A percentile compares a stretch with the other conserved stretches of the same genome.
Conservation (phyloP, 2,113 vertebrate species). For the Myotis lucifugus region DNA sequence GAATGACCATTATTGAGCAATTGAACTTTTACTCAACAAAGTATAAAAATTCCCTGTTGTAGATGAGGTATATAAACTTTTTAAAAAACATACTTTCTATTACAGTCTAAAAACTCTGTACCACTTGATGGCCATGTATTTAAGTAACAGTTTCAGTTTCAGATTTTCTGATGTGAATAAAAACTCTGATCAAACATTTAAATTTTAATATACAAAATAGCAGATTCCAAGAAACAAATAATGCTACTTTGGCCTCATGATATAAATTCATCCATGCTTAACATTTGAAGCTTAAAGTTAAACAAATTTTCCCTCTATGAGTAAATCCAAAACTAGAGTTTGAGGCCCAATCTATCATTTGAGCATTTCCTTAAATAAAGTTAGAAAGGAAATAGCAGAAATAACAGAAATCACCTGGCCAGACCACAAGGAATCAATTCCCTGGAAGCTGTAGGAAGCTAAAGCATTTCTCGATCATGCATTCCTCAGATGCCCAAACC, state of each 20-base stretch:
- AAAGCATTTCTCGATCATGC: background rate
- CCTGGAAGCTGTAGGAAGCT: background rate
- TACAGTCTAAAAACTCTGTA: background rate
- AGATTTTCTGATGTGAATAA: background rate
- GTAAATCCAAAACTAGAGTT: background rate
- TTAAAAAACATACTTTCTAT: background rate
- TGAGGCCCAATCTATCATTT: background rate
- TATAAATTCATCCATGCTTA: background rate
- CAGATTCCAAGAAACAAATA: constrained; percentile 20
- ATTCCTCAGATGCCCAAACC: background rate
- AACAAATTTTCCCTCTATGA: background rate
- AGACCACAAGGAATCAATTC: background rate
- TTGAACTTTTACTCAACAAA: background rate
- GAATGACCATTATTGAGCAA: background rate
- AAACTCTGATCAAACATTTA: background rate
- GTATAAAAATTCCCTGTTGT: background rate
- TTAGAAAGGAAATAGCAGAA: background rate
- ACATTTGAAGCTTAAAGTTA: background rate
- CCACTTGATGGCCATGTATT: background rate
- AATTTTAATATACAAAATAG: background rate
- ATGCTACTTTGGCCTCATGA: background rate
- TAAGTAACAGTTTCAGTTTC: background rate
- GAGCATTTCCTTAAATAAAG: background rate
- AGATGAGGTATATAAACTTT: background rate
- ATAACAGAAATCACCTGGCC: background rate